Evolutionary conservation across 2,113 vertebrate species (phyloP).

Genomic region (Arothron firmamentum): DNA sequence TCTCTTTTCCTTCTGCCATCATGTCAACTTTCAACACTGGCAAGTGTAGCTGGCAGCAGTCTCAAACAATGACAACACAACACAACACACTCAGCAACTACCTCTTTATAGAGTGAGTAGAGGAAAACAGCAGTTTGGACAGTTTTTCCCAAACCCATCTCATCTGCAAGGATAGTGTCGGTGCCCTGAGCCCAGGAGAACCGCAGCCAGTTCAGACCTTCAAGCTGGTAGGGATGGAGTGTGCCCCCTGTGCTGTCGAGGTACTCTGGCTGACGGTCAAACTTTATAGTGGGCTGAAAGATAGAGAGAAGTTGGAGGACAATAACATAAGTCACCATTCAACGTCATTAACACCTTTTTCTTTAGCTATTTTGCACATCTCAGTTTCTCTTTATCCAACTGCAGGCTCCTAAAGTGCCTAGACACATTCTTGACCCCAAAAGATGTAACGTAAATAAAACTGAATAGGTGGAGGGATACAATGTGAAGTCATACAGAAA

Average conservation of each 20-base stretch:
- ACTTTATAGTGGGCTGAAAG: slow-evolving; percentile 91
- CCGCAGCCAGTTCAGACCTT: slow-evolving; percentile 95
- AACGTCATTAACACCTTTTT: not conserved
- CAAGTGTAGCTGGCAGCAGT: no score
- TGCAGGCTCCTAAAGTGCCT: no score
- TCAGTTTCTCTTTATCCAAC: no score
- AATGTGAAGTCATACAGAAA: no score
- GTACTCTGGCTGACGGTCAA: slow-evolving; percentile 92
- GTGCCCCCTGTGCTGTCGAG: slow-evolving; percentile 89
- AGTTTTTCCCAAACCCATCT: slow-evolving; percentile 97
- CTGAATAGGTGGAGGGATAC: no score
- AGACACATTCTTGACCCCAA: not conserved
- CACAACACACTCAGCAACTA: slow-evolving; percentile 30
- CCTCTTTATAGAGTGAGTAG: slow-evolving; percentile 97
- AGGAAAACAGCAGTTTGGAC: slow-evolving; percentile 97
- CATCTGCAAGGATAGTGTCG: slow-evolving; percentile 95
- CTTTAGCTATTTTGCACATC: no score
- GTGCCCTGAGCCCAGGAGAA: slow-evolving; percentile 99
- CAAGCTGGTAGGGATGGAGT: slow-evolving; percentile 94
- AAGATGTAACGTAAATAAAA: no score
- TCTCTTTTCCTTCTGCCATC: no score
- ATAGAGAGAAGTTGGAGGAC: no score
- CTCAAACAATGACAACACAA: no score
- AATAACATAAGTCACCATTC: not conserved
- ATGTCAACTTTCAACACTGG: no score